Evolutionary conservation across 2,888 invertebrate genomes (phyloP), one percentile per base, ranked within the genome.

Genomic region (Clusia tigrina): DNA sequence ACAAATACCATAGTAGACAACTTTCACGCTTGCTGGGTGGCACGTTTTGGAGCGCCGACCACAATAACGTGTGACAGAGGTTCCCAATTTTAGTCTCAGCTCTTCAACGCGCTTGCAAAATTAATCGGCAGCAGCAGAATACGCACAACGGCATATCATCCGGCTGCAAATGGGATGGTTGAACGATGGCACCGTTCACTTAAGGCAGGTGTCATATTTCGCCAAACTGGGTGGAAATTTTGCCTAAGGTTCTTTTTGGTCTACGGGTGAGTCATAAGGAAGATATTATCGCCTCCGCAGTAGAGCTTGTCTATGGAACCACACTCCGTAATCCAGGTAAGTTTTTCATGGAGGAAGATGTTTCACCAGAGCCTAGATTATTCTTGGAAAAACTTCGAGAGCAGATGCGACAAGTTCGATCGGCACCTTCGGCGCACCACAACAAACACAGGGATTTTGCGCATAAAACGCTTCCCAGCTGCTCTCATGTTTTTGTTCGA

Each of bases 171-270:
- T 54, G 83, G 82, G 1, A 71, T 81, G 65, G 72, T 84, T 1
- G 82, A 84, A 65, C 64, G 82, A 10, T 75, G 79, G 60, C 84
- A 85, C 64, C 67, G 83, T 1, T 71, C 73, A 15, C 62, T 84
- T 58, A 84, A 81, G 68, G 73, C 55, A 18, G 32, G 57, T 70
- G 71, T 52, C 71, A 74, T 38, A 58, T 65, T 5, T 60, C 65
- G 1, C 56, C n/a, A n/a, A n/a, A n/a, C n/a, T n/a, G n/a, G n/a
- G n/a, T n/a, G n/a, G n/a, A n/a, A n/a, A n/a, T n/a, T n/a, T n/a
- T n/a, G n/a, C n/a, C n/a, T n/a, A n/a, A n/a, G n/a, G n/a, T n/a
- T n/a, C n/a, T n/a, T n/a, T n/a, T n/a, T n/a, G n/a, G n/a, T n/a
- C n/a, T n/a, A n/a, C n/a, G n/a, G n/a, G n/a, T n/a, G 0, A 66